Conservation (phyloP, 2,113 vertebrate species). For the Myotis lucifugus region DNA sequence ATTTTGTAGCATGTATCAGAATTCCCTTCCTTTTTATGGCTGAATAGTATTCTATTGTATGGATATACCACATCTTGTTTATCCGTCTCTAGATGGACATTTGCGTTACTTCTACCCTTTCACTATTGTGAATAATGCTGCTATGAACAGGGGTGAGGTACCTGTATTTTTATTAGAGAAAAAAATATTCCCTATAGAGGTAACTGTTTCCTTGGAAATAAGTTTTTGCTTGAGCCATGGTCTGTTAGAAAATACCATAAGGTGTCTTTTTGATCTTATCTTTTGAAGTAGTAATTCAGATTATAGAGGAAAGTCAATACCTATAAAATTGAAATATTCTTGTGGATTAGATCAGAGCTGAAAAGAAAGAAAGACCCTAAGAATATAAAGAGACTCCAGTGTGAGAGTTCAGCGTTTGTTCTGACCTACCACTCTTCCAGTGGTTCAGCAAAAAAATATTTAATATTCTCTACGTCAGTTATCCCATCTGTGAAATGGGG, state of each 20-base stretch:
- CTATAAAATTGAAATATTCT: neutral
- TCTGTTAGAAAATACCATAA: neutral
- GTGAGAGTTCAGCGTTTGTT: no score
- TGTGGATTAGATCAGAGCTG: neutral
- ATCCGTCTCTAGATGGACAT: neutral
- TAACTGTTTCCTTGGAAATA: constrained; percentile 45
- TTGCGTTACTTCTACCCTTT: neutral
- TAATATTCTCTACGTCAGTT: no score
- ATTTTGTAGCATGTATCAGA: neutral
- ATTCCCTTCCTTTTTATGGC: constrained; percentile 4
- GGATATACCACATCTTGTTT: neutral
- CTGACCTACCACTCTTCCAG: no score
- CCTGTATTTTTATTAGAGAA: constrained; percentile 18
- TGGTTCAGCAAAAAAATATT: no score
- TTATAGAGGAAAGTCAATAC: neutral
- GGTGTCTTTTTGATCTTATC: neutral
- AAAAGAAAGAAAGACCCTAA: neutral
- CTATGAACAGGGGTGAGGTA: neutral
- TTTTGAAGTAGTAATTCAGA: neutral
- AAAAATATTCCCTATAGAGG: neutral
- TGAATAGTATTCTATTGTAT: neutral
- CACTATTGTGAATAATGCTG: neutral
- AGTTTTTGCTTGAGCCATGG: neutral
- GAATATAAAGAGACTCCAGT: no score
- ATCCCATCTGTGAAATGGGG: no score